phyloP scores from a whole-genome alignment of 2,797 vertebrate genomes.

The Bradypus variegatus region DNA sequence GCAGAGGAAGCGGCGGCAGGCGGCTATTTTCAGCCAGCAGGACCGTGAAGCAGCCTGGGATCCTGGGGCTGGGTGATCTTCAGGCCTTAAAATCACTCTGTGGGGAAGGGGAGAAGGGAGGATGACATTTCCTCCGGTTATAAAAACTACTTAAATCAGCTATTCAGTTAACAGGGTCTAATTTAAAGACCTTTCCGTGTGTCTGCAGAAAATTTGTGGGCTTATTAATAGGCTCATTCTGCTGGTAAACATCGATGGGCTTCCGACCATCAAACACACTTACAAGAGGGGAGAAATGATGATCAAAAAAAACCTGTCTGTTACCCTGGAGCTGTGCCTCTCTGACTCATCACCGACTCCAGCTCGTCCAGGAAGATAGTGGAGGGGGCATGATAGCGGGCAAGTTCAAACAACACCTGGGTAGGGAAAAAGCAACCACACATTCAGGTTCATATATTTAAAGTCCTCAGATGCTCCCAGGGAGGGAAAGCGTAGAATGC shows the following conservation, averaged over 20 bases:
- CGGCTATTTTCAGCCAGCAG: slow-evolving; percentile 39
- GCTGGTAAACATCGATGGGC: slow-evolving; percentile 53
- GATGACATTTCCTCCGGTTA: slow-evolving; percentile 53
- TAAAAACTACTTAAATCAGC: slow-evolving; percentile 59
- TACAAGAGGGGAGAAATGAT: slow-evolving; percentile 45
- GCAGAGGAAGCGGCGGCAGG: neutral
- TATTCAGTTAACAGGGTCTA: slow-evolving; percentile 55
- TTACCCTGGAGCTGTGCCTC: slow-evolving; percentile 85
- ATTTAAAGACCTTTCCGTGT: slow-evolving; percentile 51
- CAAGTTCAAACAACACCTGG: slow-evolving; percentile 94
- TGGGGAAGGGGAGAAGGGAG: slow-evolving; percentile 10
- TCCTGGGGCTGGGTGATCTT: slow-evolving; percentile 42
- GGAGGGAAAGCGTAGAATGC: slow-evolving; percentile 12
- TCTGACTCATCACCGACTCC: slow-evolving; percentile 95
- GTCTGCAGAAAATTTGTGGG: slow-evolving; percentile 53
- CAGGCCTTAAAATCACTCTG: slow-evolving; percentile 52
- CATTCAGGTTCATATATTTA: neutral
- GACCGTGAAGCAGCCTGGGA: neutral
- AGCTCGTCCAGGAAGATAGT: slow-evolving; percentile 98
- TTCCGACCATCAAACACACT: slow-evolving; percentile 54
- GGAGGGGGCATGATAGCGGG: slow-evolving; percentile 93
- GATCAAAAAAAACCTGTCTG: slow-evolving; percentile 13
- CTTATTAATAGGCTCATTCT: slow-evolving; percentile 52
- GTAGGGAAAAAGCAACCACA: slow-evolving; percentile 18
- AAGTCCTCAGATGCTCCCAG: slow-evolving; percentile 25